These are phyloP conservation scores for Drosophila watanabei DNA, from an alignment of 1,140 invertebrate species.

Conservation along the genomic window DNA sequence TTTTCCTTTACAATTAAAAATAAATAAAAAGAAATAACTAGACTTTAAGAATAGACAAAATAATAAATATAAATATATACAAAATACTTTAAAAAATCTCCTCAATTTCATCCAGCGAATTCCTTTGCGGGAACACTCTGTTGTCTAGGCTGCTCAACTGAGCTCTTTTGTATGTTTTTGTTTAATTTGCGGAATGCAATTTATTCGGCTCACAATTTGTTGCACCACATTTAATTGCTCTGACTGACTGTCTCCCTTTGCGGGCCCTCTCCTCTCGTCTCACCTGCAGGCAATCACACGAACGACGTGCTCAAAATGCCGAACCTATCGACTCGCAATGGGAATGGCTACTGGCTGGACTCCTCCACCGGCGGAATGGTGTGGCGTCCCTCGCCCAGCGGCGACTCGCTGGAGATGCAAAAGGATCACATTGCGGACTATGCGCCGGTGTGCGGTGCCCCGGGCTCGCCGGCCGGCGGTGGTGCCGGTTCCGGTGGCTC, in stretches of 20 bases:
- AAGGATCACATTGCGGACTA: slow-evolving; percentile 86
- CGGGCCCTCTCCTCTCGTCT: slow-evolving; percentile 4
- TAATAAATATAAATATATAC: not conserved
- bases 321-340: slow-evolving; percentile 83
- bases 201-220: slow-evolving; percentile 76
- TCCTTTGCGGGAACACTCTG: slow-evolving; percentile 37
- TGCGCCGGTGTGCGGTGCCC: slow-evolving; percentile 80
- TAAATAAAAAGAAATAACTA: not conserved
- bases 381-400: slow-evolving; percentile 81
- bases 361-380: slow-evolving; percentile 85
- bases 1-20: too few species aligned
- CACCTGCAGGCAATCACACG: slow-evolving; percentile 81
- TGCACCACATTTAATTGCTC: slow-evolving; percentile 82
- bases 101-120: not conserved
- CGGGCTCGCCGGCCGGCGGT: slow-evolving; percentile 31
- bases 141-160: slow-evolving; percentile 27
- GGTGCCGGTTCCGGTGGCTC: slow-evolving; percentile 49
- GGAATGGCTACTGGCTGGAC: slow-evolving; percentile 85
- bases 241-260: slow-evolving; percentile 45
- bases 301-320: slow-evolving; percentile 85
- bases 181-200: slow-evolving; percentile 76
- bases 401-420: slow-evolving; percentile 83
- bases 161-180: slow-evolving; percentile 64
- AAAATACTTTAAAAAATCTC: not conserved
- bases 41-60: not conserved